Evolutionary conservation across 2,888 invertebrate species (phyloP).

Genomic region (Chirona hameri): DNA sequence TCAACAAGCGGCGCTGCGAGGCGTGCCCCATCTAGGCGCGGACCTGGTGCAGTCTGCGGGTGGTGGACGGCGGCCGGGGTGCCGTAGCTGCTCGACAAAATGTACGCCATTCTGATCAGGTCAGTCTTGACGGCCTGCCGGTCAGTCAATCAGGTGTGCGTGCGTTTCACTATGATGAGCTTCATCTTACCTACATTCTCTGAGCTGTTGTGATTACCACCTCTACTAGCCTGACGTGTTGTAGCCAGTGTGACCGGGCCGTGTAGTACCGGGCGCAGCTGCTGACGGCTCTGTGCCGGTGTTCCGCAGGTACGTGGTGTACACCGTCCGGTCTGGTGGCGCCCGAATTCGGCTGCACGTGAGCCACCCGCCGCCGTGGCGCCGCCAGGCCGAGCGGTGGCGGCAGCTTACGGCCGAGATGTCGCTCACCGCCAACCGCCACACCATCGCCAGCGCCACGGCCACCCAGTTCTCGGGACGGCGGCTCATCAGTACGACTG

Average conservation of each 20-base stretch:
- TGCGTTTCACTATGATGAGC: not conserved
- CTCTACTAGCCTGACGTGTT: not conserved
- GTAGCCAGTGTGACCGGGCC: not conserved
- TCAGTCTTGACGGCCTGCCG: not conserved
- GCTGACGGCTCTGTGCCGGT: not conserved
- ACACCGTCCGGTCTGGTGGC: slow-evolving; percentile 70
- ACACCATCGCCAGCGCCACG: slow-evolving; percentile 76
- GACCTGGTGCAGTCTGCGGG: slow-evolving; percentile 66
- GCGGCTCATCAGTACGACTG: slow-evolving; percentile 99
- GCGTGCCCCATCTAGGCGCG: slow-evolving; percentile 79
- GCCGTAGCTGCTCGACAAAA: slow-evolving; percentile 38
- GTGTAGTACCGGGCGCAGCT: not conserved
- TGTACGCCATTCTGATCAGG: not conserved
- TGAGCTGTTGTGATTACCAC: not conserved
- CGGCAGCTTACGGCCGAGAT: slow-evolving; percentile 57
- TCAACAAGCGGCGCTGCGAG: slow-evolving; percentile 72
- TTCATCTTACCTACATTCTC: not conserved
- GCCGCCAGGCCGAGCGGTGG: slow-evolving; percentile 54
- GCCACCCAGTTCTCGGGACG: slow-evolving; percentile 94
- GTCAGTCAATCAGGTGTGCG: too few relatives aligned
- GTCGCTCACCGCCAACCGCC: slow-evolving; percentile 63
- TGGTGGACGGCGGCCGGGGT: slow-evolving; percentile 30
- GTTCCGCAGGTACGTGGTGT: slow-evolving; percentile 66
- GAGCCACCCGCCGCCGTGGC: slow-evolving; percentile 66
- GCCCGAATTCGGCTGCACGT: slow-evolving; percentile 62